A percentile compares a stretch with the other conserved stretches of the same genome.
Evolutionary conservation across 2,797 vertebrate genomes (phyloP).

Genomic region (Petrocephalus schoutedeni): DNA sequence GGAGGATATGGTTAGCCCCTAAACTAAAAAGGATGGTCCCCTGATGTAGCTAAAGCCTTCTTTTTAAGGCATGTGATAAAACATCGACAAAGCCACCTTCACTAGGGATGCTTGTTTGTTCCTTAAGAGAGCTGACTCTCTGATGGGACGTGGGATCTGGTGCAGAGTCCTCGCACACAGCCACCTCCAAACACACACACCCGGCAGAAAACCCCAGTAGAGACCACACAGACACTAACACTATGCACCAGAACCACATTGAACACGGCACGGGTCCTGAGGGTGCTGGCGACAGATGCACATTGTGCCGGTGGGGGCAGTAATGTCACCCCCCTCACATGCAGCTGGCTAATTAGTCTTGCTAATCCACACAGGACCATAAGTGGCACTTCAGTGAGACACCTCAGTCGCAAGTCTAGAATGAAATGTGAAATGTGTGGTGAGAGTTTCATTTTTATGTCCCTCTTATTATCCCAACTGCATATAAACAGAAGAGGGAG

Average conservation of each 20-base stretch:
- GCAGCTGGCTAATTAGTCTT: not conserved
- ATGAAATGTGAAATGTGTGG: not conserved
- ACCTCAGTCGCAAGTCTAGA: not conserved
- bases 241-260: not conserved
- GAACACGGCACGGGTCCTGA: not conserved
- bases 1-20: slow-evolving; percentile 57
- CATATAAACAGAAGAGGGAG: not conserved
- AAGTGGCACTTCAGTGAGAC: not conserved
- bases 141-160: not conserved
- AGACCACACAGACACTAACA: not conserved
- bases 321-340: not conserved
- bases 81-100: slow-evolving; percentile 53
- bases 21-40: slow-evolving; percentile 65
- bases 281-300: not conserved
- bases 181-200: not conserved
- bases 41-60: slow-evolving; percentile 52
- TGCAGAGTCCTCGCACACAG: not conserved
- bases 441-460: not conserved
- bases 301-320: not conserved
- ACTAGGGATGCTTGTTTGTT: slow-evolving; percentile 37
- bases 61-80: slow-evolving; percentile 52
- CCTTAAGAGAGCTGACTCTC: slow-evolving; percentile 29
- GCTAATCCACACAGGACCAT: not conserved
- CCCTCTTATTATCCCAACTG: not conserved
- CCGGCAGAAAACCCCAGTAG: not conserved